Base-by-base conservation (phyloP, 2,888 invertebrate species). In the Elmis aenea region DNA sequence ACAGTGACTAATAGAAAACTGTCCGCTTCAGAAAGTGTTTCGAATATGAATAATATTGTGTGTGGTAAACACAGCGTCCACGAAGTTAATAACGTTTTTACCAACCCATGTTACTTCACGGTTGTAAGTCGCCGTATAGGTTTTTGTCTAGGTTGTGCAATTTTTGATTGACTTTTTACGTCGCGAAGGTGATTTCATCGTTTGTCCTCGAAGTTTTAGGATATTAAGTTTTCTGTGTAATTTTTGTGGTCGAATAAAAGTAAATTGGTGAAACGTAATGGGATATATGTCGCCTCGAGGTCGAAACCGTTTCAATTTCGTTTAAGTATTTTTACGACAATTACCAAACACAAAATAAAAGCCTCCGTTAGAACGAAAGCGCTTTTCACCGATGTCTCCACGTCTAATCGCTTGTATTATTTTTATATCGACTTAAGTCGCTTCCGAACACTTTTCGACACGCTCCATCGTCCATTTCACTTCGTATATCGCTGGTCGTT, bases 301-400 rank as follows among this genome's bases (percentile, higher is more conserved):
- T 20, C 15, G n/a, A 6, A 16, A 18, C 27, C 11, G n/a, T 32
- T 32, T 32, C 32, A 24, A 22, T 16, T 23, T 25, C 32, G 13
- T 25, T 30, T 30, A 13, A 5, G 4, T 22, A 18, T 29, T 30
- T 30, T 12, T 5, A 8, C 13, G 26, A 12, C 31, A 11, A 28
- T 28, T 20, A 20, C 18, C 28, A 28, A 28, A 30, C n/a, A 30
- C 30, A 22, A 30, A 26, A 28, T 18, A 28, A 29, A 16, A 31
- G 12, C 31, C 6, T 6, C 4, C 5, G 24, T 16, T 15, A 22
- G 23, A 41, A 35, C 32, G 45, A 45, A 45, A 45, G 45, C 41
- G 35, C 18, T 37, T 45, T 45, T 45, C 45, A 38, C 45, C 45
- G 36, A 43, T 35, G 38, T 45, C 45, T 41, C 38, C 37, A 18